These are phyloP conservation scores for Brachyopa scutellaris DNA, from an alignment of 2,888 invertebrate species.

Conservation along the genomic window DNA sequence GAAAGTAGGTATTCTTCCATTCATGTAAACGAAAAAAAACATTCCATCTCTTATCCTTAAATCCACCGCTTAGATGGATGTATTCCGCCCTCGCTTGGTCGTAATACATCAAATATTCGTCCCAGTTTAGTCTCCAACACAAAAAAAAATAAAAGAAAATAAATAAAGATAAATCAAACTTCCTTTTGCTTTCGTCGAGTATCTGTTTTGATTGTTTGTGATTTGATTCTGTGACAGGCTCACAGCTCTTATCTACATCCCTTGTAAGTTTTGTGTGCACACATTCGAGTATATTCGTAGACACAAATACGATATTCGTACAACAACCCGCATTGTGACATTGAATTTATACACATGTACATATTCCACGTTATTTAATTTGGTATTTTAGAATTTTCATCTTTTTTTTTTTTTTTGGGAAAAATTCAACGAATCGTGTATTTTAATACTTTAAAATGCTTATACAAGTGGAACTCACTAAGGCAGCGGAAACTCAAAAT, in stretches of 20 bases:
- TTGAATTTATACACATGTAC: background rate
- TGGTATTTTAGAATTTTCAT: background rate
- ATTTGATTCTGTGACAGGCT: constrained; percentile 7
- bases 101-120: too few species aligned
- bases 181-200: background rate
- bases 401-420: background rate
- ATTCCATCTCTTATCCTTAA: too few species aligned
- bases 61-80: too few species aligned
- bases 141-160: too few species aligned
- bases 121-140: too few species aligned
- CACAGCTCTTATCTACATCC: background rate
- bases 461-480: background rate
- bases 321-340: background rate
- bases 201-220: constrained; percentile 12
- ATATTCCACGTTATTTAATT: constrained; percentile 30
- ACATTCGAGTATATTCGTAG: too few species aligned
- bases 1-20: too few species aligned
- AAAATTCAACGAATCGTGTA: constrained; percentile 8
- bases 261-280: too few species aligned
- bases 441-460: background rate
- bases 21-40: too few species aligned
- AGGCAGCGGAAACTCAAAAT: background rate
- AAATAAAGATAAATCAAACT: background rate
- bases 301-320: too few species aligned
- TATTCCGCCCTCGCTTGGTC: too few species aligned